Base-by-base conservation (phyloP, 2,888 invertebrate genomes). In the Euproctis similis region DNA sequence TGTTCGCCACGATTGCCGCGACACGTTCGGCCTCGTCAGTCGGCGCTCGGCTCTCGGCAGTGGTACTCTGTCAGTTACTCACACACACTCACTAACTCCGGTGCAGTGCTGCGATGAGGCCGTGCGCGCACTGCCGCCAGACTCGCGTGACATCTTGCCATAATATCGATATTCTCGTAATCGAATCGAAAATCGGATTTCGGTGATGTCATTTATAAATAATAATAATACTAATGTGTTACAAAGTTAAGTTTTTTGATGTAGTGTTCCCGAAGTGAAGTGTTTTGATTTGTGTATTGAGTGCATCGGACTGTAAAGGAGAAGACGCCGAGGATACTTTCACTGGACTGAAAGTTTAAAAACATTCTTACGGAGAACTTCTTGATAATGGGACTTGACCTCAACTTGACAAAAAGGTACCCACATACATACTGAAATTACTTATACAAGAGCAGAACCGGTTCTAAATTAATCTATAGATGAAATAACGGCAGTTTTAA, bases 281-380 rank as follows among this genome's bases (percentile, higher is more conserved):
- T 59, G 60, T 40, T 52, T 57, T n/a, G 54, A 42, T 57, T 45
- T 45, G 56, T 61, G 63, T 55, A 47, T 51, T 49, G 45, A 59
- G 66, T 70, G 67, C 52, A 52, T 36, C 45, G 46, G 57, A 66
- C 63, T 50, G 48, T 50, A 47, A 50, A 50, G 45, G 62, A 73
- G 73, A 70, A 73, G 71, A 67, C 60, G 51, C 82, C 81, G 77
- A 80, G 72, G 71, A 72, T 73, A 82, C 82, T 84, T 84, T 84
- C 82, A 84, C 82, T 84, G 76, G 82, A 72, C 69, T 84, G 82
- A 84, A 84, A 84, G 82, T 84, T 69, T 59, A 62, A 62, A 60
- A 73, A 72, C 58, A 75, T 70, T 77, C 74, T 74, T 76, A 73
- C 81, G 82, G 81, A 72, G 47, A 59, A 67, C 73, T 76, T 77